Conservation (phyloP, 2,113 vertebrate genomes). For the Mus spicilegus region DNA sequence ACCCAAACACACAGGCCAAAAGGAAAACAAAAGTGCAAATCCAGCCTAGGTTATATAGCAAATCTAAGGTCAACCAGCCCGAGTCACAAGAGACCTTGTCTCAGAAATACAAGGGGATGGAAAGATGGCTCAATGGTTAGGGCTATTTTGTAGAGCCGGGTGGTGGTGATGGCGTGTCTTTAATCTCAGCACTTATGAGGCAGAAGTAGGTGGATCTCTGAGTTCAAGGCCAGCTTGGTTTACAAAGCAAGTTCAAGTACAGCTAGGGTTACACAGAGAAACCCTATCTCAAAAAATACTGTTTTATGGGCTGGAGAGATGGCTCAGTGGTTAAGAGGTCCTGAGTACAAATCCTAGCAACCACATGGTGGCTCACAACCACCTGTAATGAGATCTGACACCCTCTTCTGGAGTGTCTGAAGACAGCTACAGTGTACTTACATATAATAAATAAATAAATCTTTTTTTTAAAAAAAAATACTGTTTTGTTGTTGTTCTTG, state of each 20-base stretch:
- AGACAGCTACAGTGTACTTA: too few relatives aligned
- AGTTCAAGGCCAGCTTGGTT: neutral
- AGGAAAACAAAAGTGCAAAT: neutral
- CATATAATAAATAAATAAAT: too few relatives aligned
- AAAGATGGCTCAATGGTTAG: neutral
- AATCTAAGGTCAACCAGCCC: neutral
- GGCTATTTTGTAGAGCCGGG: neutral
- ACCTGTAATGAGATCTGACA: too few relatives aligned
- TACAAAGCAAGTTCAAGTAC: neutral
- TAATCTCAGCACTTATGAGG: neutral
- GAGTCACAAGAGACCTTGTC: neutral
- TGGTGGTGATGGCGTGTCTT: neutral
- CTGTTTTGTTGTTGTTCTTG: neutral
- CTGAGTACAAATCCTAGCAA: too few relatives aligned
- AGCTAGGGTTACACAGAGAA: neutral
- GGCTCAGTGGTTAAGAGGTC: too few relatives aligned
- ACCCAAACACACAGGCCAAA: neutral
- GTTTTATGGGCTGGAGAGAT: too few relatives aligned
- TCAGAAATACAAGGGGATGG: neutral
- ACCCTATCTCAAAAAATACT: neutral
- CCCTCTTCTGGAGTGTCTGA: too few relatives aligned
- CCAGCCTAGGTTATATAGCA: neutral
- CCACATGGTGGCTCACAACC: too few relatives aligned
- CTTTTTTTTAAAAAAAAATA: neutral
- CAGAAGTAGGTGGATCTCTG: neutral